Evolutionary conservation across 1,140 invertebrate genomes (phyloP).

Genomic region (Sesamia nonagrioides): DNA sequence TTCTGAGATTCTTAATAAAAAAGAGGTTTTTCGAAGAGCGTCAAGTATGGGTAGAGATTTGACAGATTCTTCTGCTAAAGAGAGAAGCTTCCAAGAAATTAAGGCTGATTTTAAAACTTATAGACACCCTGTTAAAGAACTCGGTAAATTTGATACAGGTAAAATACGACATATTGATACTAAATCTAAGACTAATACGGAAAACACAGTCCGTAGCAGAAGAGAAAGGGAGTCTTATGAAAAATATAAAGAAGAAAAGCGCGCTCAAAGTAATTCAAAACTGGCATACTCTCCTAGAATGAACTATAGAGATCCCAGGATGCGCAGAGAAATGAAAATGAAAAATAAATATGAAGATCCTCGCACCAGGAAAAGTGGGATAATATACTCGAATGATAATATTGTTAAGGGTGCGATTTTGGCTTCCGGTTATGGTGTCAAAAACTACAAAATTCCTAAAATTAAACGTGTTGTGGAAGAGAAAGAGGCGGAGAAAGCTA

Average conservation of each 20-base stretch:
- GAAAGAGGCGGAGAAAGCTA: slow-evolving; percentile 37
- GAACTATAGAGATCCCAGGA: slow-evolving; percentile 68
- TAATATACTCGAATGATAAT: slow-evolving; percentile 81
- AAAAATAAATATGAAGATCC: slow-evolving; percentile 54
- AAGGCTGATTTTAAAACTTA: slow-evolving; percentile 76
- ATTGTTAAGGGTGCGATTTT: slow-evolving; percentile 79
- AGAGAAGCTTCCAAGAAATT: slow-evolving; percentile 71
- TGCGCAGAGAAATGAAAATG: slow-evolving; percentile 57
- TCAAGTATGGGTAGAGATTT: slow-evolving; percentile 77
- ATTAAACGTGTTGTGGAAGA: slow-evolving; percentile 80
- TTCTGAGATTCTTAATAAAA: slow-evolving; percentile 11
- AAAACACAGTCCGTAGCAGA: slow-evolving; percentile 34
- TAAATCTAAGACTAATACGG: slow-evolving; percentile 20
- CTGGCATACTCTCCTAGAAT: slow-evolving; percentile 59
- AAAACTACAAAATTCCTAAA: slow-evolving; percentile 91
- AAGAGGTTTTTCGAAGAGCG: slow-evolving; percentile 67
- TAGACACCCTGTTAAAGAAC: slow-evolving; percentile 55
- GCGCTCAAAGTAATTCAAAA: not conserved
- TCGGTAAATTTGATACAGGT: slow-evolving; percentile 29
- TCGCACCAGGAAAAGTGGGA: slow-evolving; percentile 67
- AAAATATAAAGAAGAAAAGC: slow-evolving; percentile 33
- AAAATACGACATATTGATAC: slow-evolving; percentile 33
- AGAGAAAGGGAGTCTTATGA: slow-evolving; percentile 56
- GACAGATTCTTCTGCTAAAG: slow-evolving; percentile 28
- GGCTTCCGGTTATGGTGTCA: slow-evolving; percentile 87